These are phyloP conservation scores for Leucoma salicis DNA, from an alignment of 2,888 invertebrate species.

Conservation along the genomic window DNA sequence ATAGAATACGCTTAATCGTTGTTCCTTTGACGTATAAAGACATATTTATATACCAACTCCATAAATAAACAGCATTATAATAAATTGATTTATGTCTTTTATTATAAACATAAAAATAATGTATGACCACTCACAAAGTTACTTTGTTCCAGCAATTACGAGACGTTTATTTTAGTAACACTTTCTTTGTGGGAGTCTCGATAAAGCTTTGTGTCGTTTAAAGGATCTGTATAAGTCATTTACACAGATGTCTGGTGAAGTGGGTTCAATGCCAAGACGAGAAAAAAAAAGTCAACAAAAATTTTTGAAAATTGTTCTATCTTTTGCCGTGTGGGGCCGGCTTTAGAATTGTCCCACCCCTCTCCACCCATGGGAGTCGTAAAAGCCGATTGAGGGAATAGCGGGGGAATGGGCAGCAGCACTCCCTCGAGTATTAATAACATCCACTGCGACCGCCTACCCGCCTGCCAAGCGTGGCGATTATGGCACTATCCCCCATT, in stretches of 20 bases:
- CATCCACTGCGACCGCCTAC: too few relatives aligned
- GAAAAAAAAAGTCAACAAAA: background rate
- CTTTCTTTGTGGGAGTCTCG: conserved; percentile 28
- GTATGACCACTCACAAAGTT: conserved; percentile 9
- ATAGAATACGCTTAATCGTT: background rate
- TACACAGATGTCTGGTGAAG: background rate
- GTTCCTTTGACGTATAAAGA: conserved; percentile 10
- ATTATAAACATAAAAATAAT: conserved; percentile 25
- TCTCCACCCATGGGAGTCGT: too few relatives aligned
- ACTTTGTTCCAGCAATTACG: conserved; percentile 20
- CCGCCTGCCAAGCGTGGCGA: too few relatives aligned
- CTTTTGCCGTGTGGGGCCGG: too few relatives aligned
- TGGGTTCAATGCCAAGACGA: background rate
- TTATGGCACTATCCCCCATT: too few relatives aligned
- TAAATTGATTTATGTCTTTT: conserved; percentile 24
- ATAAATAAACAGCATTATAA: conserved; percentile 13
- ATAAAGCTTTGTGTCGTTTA: conserved; percentile 1
- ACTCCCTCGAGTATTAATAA: too few relatives aligned
- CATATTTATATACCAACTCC: conserved; percentile 7
- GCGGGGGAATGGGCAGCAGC: too few relatives aligned
- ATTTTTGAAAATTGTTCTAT: background rate
- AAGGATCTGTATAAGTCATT: background rate
- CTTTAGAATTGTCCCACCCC: too few relatives aligned
- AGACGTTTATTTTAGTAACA: conserved; percentile 27
- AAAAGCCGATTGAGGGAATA: too few relatives aligned